Percentiles rank a stretch among this genome's conserved stretches.
phyloP scores from a whole-genome alignment of 2,113 vertebrate genomes.

The Alligator sinensis region DNA sequence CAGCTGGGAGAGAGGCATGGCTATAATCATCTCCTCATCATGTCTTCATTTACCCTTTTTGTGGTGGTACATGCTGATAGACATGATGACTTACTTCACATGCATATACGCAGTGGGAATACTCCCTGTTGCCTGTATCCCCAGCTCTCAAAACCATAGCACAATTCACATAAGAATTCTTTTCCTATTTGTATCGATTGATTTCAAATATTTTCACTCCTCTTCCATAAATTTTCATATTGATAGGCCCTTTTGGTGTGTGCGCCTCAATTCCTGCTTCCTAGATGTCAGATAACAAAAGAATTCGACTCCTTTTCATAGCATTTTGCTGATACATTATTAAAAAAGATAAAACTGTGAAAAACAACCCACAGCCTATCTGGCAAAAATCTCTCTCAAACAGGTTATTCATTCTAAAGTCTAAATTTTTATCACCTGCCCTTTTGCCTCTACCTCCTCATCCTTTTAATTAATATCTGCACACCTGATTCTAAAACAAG shows the following conservation, averaged over 20 bases:
- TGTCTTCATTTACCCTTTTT: not conserved
- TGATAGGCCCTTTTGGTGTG: not conserved
- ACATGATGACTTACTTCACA: not conserved
- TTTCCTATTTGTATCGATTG: not conserved
- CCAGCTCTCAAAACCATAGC: too few relatives aligned
- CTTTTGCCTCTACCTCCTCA: not conserved
- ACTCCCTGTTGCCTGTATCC: too few relatives aligned
- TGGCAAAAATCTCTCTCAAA: not conserved
- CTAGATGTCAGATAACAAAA: not conserved
- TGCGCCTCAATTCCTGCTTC: not conserved
- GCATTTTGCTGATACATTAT: not conserved
- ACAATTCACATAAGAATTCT: too few relatives aligned
- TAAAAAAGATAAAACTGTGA: not conserved
- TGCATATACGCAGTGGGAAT: not conserved
- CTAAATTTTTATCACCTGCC: not conserved
- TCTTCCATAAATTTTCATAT: not conserved
- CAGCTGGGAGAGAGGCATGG: too few relatives aligned
- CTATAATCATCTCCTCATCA: not conserved
- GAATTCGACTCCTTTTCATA: not conserved
- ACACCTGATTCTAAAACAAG: constrained; percentile 6
- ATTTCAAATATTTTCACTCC: not conserved
- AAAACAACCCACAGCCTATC: not conserved
- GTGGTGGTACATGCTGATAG: not conserved
- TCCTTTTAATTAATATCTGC: not conserved
- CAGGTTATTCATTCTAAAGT: not conserved